A percentile compares a stretch with the other conserved stretches of the same genome.
Evolutionary conservation across 1,140 invertebrate species (phyloP).

Genomic region (Nymphalis io): DNA sequence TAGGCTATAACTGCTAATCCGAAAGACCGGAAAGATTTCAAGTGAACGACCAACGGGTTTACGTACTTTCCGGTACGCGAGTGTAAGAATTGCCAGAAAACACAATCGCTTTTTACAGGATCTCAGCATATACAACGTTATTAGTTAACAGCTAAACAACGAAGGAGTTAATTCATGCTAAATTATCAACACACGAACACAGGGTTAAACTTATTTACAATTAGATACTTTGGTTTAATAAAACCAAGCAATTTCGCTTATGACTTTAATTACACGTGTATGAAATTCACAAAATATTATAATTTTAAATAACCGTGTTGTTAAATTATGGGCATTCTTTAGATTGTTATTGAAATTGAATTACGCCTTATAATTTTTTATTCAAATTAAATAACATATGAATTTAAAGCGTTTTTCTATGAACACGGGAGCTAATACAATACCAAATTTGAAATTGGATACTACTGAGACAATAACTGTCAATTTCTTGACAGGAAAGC

Average conservation of each 20-base stretch:
- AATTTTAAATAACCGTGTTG: constrained; percentile 21
- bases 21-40: too few species aligned
- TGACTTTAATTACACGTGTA: background rate
- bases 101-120: too few species aligned
- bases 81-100: too few species aligned
- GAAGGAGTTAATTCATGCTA: background rate
- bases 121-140: too few species aligned
- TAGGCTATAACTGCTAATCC: too few species aligned
- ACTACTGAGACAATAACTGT: too few species aligned
- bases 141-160: too few species aligned
- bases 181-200: background rate
- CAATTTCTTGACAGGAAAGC: too few species aligned
- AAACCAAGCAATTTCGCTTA: constrained; percentile 1
- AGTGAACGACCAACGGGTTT: too few species aligned
- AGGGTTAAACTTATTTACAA: background rate
- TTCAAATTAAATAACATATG: background rate
- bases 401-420: background rate
- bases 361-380: background rate
- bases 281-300: constrained; percentile 22
- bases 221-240: background rate
- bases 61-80: too few species aligned
- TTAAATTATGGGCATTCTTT: background rate
- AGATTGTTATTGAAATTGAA: background rate
- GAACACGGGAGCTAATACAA: too few species aligned
- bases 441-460: too few species aligned